Percentiles rank a stretch among this genome's conserved stretches.
Evolutionary conservation across 2,797 vertebrate genomes (phyloP).

Genomic region (Pipistrellus kuhlii): DNA sequence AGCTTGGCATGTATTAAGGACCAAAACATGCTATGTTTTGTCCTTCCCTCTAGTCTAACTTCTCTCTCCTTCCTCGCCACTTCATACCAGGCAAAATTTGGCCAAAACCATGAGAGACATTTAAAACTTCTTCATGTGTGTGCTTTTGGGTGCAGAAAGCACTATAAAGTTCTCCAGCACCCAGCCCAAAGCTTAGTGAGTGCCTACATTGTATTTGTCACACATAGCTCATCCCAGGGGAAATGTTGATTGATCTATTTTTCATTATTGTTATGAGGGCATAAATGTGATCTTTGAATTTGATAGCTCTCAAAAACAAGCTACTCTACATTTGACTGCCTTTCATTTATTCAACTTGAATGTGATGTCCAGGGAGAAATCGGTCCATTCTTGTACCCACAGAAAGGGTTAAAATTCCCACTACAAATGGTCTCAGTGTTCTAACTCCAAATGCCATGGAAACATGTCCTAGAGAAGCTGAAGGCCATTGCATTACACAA

Average conservation of each 20-base stretch:
- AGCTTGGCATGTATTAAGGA: not conserved
- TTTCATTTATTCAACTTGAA: not conserved
- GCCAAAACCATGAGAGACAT: not conserved
- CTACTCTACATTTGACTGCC: not conserved
- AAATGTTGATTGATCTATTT: not conserved
- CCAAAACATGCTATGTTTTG: not conserved
- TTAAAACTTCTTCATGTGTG: not conserved
- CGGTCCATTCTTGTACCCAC: not conserved
- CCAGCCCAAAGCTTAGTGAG: not conserved
- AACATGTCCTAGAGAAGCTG: slow-evolving; percentile 82
- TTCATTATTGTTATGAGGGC: not conserved
- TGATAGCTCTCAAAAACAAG: not conserved
- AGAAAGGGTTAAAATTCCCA: slow-evolving; percentile 75
- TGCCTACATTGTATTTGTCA: not conserved
- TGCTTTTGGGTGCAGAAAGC: slow-evolving; percentile 1
- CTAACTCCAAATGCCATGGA: slow-evolving; percentile 80
- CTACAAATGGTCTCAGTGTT: slow-evolving; percentile 52
- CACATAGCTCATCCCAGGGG: not conserved
- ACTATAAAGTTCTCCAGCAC: not conserved
- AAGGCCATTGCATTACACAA: slow-evolving; percentile 78
- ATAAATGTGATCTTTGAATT: not conserved
- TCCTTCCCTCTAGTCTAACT: not conserved
- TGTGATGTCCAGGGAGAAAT: slow-evolving; percentile 40
- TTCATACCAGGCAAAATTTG: not conserved
- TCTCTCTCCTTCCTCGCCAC: not conserved